phyloP scores from a whole-genome alignment of 2,797 vertebrate genomes.

The Botia kubotai region DNA sequence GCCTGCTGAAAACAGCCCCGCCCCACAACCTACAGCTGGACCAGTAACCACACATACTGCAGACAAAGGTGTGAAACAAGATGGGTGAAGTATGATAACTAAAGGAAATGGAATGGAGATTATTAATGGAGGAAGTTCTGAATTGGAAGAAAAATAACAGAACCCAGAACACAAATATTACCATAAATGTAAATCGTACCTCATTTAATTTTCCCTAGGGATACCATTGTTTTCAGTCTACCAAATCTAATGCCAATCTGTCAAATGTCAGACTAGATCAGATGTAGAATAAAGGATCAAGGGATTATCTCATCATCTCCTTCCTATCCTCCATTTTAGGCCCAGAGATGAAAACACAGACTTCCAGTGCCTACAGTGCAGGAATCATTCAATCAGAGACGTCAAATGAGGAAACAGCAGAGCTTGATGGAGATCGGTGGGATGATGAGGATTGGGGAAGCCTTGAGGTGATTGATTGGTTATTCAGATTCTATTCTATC shows the following conservation, averaged over 20 bases:
- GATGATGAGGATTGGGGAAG: conserved; percentile 93
- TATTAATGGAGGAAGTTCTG: not conserved
- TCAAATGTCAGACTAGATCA: not conserved
- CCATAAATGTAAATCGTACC: not conserved
- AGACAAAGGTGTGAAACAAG: conserved; percentile 14
- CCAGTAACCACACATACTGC: conserved; percentile 54
- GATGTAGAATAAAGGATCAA: not conserved
- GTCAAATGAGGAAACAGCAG: conserved; percentile 66
- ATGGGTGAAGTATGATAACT: not conserved
- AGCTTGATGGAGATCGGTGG: conserved; percentile 79
- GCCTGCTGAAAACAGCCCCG: conserved; percentile 60
- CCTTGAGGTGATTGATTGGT: conserved; percentile 80
- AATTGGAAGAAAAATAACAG: not conserved
- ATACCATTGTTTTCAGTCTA: not conserved
- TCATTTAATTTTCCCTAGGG: not conserved
- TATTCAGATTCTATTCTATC: too few relatives aligned
- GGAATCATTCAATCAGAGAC: conserved; percentile 68
- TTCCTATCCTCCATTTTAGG: conserved; percentile 41
- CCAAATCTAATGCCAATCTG: conserved; percentile 3
- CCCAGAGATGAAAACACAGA: conserved; percentile 64
- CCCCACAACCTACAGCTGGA: conserved; percentile 33
- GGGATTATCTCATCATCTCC: not conserved
- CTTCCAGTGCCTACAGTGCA: conserved; percentile 21
- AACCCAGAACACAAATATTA: not conserved
- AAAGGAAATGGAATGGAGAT: not conserved